Evolutionary conservation across 2,888 invertebrate genomes (phyloP).

Genomic region (Coelinius sp.): DNA sequence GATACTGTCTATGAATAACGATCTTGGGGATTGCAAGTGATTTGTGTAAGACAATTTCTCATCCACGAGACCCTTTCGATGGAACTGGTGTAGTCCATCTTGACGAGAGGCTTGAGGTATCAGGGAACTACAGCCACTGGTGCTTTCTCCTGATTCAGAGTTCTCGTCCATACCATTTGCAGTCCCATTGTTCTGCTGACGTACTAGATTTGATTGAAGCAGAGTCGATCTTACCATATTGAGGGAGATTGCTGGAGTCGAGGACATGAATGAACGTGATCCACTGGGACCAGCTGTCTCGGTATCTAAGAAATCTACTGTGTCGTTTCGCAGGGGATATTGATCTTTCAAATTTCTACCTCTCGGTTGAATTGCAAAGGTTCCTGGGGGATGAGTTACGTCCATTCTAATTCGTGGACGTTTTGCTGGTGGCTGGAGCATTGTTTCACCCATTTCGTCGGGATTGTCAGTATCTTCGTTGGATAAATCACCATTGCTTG

Average conservation of each 20-base stretch:
- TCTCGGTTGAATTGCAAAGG: conserved; percentile 62
- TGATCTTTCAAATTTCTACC: conserved; percentile 50
- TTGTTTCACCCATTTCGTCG: conserved; percentile 55
- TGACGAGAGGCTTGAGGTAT: conserved; percentile 70
- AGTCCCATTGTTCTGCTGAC: neutral
- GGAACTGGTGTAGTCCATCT: conserved; percentile 57
- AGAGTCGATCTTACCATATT: conserved; percentile 50
- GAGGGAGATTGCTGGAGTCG: conserved; percentile 63
- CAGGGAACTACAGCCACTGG: conserved; percentile 75
- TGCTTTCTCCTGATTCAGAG: conserved; percentile 75
- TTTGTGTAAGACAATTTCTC: conserved; percentile 64
- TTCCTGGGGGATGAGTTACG: conserved; percentile 66
- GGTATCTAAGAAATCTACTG: conserved; percentile 41
- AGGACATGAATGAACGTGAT: conserved; percentile 59
- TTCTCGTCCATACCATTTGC: conserved; percentile 71
- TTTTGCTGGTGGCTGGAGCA: conserved; percentile 61
- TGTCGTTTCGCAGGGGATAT: conserved; percentile 55
- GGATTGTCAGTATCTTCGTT: conserved; percentile 50
- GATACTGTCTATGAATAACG: conserved; percentile 67
- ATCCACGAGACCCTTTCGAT: conserved; percentile 62
- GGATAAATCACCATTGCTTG: conserved; percentile 55
- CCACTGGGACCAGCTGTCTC: conserved; percentile 52
- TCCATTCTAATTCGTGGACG: conserved; percentile 68
- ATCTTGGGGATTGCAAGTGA: conserved; percentile 66
- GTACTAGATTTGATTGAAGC: conserved; percentile 49